Evolutionary conservation across 2,113 vertebrate genomes (phyloP).

Genomic region (Tylochromis polylepis): DNA sequence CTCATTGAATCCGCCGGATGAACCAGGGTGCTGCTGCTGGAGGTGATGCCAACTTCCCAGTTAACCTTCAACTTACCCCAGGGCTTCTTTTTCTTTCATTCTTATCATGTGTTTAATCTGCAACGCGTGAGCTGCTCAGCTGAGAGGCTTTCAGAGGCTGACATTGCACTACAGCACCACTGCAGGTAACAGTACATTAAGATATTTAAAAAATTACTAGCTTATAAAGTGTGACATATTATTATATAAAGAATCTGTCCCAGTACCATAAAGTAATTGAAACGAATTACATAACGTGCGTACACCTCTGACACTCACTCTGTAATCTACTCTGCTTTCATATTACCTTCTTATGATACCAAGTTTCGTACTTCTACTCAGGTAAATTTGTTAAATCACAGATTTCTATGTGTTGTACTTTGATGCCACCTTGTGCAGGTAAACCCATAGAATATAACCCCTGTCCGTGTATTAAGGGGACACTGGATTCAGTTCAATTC

Average conservation of each 20-base stretch:
- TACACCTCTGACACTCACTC: not conserved
- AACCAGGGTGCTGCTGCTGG: not conserved
- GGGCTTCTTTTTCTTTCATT: not conserved
- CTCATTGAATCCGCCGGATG: not conserved
- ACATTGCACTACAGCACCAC: not conserved
- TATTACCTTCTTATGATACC: not conserved
- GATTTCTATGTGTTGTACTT: not conserved
- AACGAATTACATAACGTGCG: not conserved
- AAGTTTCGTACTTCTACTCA: accelerated
- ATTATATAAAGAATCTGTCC: not conserved
- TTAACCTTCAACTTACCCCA: not conserved
- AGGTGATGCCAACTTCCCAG: not conserved
- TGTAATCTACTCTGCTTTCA: not conserved
- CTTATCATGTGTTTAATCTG: not conserved
- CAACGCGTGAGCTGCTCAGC: not conserved
- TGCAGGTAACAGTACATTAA: not conserved
- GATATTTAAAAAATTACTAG: not conserved
- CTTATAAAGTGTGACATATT: not conserved
- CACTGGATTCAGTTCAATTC: not conserved
- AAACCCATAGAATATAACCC: not conserved
- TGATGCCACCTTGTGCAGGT: not conserved
- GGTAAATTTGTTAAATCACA: not conserved
- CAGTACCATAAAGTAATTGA: not conserved
- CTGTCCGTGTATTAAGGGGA: not conserved
- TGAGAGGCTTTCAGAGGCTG: not conserved